Evolutionary conservation across 1,140 invertebrate genomes (phyloP), one percentile per base, ranked within the genome.

Genomic region (Lepidurus apus): DNA sequence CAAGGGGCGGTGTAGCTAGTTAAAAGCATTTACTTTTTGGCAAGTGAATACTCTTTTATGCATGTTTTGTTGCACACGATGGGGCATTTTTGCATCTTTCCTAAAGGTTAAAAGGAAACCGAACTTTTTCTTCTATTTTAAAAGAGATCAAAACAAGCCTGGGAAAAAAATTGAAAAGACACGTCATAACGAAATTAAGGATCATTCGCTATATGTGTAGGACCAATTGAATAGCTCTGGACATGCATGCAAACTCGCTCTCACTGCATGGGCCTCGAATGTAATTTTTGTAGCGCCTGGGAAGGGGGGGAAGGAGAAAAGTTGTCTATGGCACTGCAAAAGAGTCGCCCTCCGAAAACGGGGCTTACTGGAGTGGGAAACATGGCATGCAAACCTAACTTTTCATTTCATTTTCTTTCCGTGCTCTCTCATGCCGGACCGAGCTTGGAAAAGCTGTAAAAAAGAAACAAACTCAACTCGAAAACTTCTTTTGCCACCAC

Each of bases 341-440:
- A 65, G 53, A 65, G 53, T 65, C 53, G 53, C 53, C 53, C 7
- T 65, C 21, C n/a, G 53, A 65, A 65, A 65, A 65, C 53, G n/a
- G 53, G 53, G 53, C 21, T 65, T 65, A 65, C 53, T 65, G 53
- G 13, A 65, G 53, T 65, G 53, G 53, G 17, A 65, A 65, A 65
- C 53, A 65, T 65, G 53, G 53, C 53, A 65, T 65, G 53, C 53
- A 65, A 65, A 65, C 53, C 53, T 65, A 65, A 65, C 53, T 65
- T 65, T 47, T 65, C 53, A 65, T 65, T 65, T 65, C 53, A 65
- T 65, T 65, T 65, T 65, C 53, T 65, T 65, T 65, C 7, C 53
- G 53, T 65, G 53, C 13, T 65, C 53, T 21, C 53, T 65, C 53
- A 65, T 65, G 53, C 21, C 7, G 53, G 53, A 65, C 53, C 13